Base-by-base conservation (phyloP, 2,888 invertebrate species). In the Melanotus villosus region DNA sequence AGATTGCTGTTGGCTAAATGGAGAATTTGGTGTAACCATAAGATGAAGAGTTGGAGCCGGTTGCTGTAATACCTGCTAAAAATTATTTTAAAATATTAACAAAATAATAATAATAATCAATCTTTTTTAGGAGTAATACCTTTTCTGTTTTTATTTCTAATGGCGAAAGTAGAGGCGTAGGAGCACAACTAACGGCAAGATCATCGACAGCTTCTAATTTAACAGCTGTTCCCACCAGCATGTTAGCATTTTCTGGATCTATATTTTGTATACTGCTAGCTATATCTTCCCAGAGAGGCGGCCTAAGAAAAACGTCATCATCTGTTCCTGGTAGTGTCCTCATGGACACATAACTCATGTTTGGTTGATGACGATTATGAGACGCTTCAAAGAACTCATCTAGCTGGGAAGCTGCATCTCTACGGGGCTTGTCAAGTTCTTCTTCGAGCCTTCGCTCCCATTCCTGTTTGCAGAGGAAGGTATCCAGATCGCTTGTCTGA, bases 271-370 rank as follows among this genome's bases (percentile, higher is more conserved):
- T 94, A 81, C 94, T 94, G 84, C 94, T 93, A 74, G 95, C 92
- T 83, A 96, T 95, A 87, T 96, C 95, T 86, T 96, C 95, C 96
- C 96, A 96, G 41, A 95, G 89, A 30, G 94, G 93, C 45, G 95
- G 95, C 79, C 94, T 91, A 77, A 94, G 90, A 86, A 94, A 95
- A 60, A 93, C 92, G 86, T 96, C 95, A 85, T 96, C 95, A 84
- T 93, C 89, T 82, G 85, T 88, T 57, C 88, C 88, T 38, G 90
- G 83, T 62, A 86, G 83, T 72, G 85, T 85, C 73, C 87, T 80
- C 83, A 87, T 85, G 59, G 88, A 86, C 16, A 88, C 88, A 77
- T 88, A 89, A 75, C 87, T 88, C 82, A 87, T 87, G 63, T 79
- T 75, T 60, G 79, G 75, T 47, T 71, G 73, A 38, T 67, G 73